Evolutionary conservation across 2,113 vertebrate genomes (phyloP), one percentile per base, ranked within the genome.

Genomic region (Phaethon lepturus): DNA sequence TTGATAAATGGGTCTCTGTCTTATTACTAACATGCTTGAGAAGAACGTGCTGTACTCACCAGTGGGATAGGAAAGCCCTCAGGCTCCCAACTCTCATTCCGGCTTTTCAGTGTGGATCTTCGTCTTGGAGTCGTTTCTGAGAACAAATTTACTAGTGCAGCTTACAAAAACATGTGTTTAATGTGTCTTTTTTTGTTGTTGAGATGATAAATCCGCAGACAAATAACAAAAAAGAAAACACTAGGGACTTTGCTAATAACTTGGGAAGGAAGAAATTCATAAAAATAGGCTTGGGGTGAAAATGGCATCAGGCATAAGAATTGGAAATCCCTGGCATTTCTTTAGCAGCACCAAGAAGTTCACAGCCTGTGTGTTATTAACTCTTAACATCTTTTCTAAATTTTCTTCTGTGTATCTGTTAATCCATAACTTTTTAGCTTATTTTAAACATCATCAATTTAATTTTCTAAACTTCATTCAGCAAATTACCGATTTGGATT

Each of bases 1-100:
- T 95, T 95, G 86, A 94, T 90, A 94, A 95, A 95, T 90, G 62
- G 29, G 17, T 84, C 80, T 96, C 88, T 95, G 81, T 86, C 76
- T 93, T 87, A 64, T 16, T 85, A 23, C 2, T 8, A 91, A 87
- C 44, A 62, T 13, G 13, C 91, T 89, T 0, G 13, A 72, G 93
- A 93, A 93, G 88, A 94, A 91, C 38, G 1, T 79, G 87, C 80
- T 88, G 74, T 47, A 82, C 95, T 96, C 91, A 87, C 31, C 40
- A 95, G 45, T 49, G 64, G 95, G 86, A 78, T 64, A 81, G 84
- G 71, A 95, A 95, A 73, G 69, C 95, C 91, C 89, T 95, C 69
- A 58, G 94, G 95, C 93, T 90, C 35, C 40, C 66, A 58, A 86
- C 73, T 91, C 80, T 62, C 44, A 40, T 84, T 95, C 55, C 0